A percentile compares a stretch with the other conserved stretches of the same genome.
phyloP scores from a whole-genome alignment of 2,113 vertebrate genomes.

The Ahaetulla prasina region DNA sequence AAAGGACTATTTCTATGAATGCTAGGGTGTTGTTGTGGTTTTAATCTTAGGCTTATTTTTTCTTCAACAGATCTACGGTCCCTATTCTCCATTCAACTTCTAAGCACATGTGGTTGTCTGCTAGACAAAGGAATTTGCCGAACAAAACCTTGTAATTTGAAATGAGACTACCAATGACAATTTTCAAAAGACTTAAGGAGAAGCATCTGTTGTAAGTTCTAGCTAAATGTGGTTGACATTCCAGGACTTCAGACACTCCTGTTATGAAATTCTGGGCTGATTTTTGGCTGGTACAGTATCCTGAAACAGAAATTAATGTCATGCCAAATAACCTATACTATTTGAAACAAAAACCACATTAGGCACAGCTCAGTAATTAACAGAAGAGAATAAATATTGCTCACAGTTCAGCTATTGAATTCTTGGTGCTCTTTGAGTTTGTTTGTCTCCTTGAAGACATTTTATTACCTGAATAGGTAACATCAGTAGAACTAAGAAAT shows the following conservation, averaged over 20 bases:
- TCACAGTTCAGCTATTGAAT: no score
- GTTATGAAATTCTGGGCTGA: constrained; percentile 12
- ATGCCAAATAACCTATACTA: neutral
- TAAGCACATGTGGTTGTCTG: neutral
- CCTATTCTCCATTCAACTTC: neutral
- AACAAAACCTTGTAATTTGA: neutral
- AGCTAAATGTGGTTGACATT: constrained; percentile 7
- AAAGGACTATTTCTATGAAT: neutral
- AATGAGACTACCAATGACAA: neutral
- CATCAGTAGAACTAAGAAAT: no score
- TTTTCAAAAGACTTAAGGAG: neutral
- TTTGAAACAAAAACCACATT: neutral
- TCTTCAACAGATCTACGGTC: neutral
- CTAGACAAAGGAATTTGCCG: constrained; percentile 2
- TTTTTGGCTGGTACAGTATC: neutral
- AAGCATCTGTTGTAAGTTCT: constrained; percentile 26
- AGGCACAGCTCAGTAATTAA: neutral
- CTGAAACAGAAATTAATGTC: constrained; percentile 1
- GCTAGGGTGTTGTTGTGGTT: neutral
- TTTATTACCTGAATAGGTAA: no score
- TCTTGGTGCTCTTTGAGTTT: no score
- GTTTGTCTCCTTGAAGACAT: no score
- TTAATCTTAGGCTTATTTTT: neutral
- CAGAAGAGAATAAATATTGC: no score
- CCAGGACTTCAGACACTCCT: neutral